A percentile compares a stretch with the other conserved stretches of the same genome.
Conservation (phyloP, 2,888 invertebrate species). For the Argyra leucocephala region DNA sequence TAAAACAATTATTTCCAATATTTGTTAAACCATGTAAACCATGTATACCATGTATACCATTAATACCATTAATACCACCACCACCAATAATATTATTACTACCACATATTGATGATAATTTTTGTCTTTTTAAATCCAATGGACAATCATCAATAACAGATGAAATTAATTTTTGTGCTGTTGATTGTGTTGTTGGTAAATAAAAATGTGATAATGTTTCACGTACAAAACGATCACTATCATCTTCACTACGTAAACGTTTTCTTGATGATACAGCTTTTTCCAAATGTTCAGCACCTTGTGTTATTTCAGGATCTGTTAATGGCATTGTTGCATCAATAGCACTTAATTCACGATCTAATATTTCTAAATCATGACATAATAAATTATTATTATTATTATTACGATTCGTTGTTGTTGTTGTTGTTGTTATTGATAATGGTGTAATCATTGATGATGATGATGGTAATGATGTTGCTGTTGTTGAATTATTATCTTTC, state of each 20-base stretch:
- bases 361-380: slow-evolving; percentile 38
- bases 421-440: slow-evolving; percentile 8
- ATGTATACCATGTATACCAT: too few species aligned
- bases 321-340: slow-evolving; percentile 44
- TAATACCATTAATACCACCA: slow-evolving; percentile 1
- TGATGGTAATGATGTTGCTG: slow-evolving; percentile 2
- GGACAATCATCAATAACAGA: slow-evolving; percentile 54
- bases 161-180: slow-evolving; percentile 52
- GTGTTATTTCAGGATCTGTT: slow-evolving; percentile 43
- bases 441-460: slow-evolving; percentile 11
- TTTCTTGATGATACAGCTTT: slow-evolving; percentile 42
- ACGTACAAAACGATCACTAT: slow-evolving; percentile 58
- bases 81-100: background rate
- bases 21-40: too few species aligned
- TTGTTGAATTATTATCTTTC: background rate
- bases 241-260: slow-evolving; percentile 43
- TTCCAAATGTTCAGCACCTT: slow-evolving; percentile 43
- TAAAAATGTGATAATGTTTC: slow-evolving; percentile 64
- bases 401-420: background rate
- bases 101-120: slow-evolving; percentile 4
- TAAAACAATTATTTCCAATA: background rate
- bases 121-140: slow-evolving; percentile 31
- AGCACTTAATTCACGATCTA: slow-evolving; percentile 43
- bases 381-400: slow-evolving; percentile 28
- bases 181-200: slow-evolving; percentile 54